phyloP scores from a whole-genome alignment of 35 echinoderm and acorn worm species.

The Eucidaris tribuloides region DNA sequence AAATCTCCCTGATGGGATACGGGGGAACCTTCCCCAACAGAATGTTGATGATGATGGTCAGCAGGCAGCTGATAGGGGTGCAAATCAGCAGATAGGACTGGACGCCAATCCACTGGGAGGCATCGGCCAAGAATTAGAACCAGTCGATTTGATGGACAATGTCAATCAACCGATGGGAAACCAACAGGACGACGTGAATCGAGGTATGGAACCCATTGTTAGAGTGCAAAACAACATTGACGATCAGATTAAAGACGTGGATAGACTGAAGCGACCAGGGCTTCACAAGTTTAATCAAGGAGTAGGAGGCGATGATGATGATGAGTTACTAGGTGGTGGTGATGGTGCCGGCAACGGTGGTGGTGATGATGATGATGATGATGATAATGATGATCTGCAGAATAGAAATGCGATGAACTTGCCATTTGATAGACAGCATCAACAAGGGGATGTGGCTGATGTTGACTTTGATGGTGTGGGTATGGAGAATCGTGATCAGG shows the following conservation, averaged over 20 bases:
- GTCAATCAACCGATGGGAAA: not conserved
- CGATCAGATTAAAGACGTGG: not conserved
- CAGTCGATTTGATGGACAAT: not conserved
- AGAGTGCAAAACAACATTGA: not conserved
- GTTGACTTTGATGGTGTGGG: slow-evolving; percentile 3
- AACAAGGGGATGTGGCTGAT: not conserved
- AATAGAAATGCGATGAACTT: too few species aligned
- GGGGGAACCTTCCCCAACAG: not conserved
- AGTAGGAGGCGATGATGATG: not conserved
- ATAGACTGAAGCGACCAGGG: not conserved
- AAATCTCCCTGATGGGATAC: not conserved
- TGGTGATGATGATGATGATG: not conserved
- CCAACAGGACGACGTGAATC: not conserved
- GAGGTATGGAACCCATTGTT: not conserved
- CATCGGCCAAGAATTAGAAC: not conserved
- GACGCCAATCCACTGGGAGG: not conserved
- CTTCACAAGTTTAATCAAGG: not conserved
- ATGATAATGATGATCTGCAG: not conserved
- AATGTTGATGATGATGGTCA: not conserved
- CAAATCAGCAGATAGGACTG: not conserved
- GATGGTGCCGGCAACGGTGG: not conserved
- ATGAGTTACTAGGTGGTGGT: not conserved
- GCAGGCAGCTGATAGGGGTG: not conserved
- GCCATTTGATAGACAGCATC: not conserved
- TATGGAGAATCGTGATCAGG: not conserved